phyloP scores from a whole-genome alignment of 92 coral and sea anemone genomes.

The Epizoanthus illoricatus region DNA sequence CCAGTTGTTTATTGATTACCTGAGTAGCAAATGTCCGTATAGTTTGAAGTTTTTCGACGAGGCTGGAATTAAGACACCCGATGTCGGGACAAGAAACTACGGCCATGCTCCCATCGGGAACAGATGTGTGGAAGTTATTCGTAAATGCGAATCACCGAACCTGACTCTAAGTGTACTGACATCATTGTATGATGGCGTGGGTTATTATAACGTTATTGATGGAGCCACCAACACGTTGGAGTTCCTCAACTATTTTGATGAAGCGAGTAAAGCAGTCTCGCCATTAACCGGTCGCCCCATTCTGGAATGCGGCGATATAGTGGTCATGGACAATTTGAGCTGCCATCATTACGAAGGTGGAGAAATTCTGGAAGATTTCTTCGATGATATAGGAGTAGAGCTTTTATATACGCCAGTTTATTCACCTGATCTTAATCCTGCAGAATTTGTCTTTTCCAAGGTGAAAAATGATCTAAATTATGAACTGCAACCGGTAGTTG shows the following conservation, averaged over 20 bases:
- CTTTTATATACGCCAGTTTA: slow-evolving; percentile 39
- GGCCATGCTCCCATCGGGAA: slow-evolving; percentile 43
- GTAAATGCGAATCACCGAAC: slow-evolving; percentile 21
- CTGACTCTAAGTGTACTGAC: slow-evolving; percentile 29
- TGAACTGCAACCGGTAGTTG: slow-evolving; percentile 20
- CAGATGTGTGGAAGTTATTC: slow-evolving; percentile 38
- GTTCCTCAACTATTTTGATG: slow-evolving; percentile 32
- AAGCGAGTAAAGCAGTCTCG: slow-evolving; percentile 38
- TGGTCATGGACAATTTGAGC: slow-evolving; percentile 44
- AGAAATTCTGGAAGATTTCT: neutral
- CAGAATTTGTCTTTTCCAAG: slow-evolving; percentile 39
- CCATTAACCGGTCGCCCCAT: slow-evolving; percentile 35
- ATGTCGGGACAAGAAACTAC: slow-evolving; percentile 30
- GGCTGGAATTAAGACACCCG: slow-evolving; percentile 53
- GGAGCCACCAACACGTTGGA: slow-evolving; percentile 39
- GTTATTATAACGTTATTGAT: slow-evolving; percentile 44
- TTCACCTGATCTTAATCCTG: slow-evolving; percentile 44
- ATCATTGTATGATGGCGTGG: slow-evolving; percentile 38
- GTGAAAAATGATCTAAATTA: slow-evolving; percentile 36
- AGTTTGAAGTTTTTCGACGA: slow-evolving; percentile 47
- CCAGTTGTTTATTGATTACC: slow-evolving; percentile 28
- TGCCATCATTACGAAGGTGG: slow-evolving; percentile 47
- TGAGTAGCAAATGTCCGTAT: slow-evolving; percentile 10
- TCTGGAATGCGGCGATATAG: slow-evolving; percentile 45
- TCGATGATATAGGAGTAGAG: slow-evolving; percentile 33